Evolutionary conservation across 1,140 invertebrate species (phyloP).

Genomic region (Lethrus apterus): DNA sequence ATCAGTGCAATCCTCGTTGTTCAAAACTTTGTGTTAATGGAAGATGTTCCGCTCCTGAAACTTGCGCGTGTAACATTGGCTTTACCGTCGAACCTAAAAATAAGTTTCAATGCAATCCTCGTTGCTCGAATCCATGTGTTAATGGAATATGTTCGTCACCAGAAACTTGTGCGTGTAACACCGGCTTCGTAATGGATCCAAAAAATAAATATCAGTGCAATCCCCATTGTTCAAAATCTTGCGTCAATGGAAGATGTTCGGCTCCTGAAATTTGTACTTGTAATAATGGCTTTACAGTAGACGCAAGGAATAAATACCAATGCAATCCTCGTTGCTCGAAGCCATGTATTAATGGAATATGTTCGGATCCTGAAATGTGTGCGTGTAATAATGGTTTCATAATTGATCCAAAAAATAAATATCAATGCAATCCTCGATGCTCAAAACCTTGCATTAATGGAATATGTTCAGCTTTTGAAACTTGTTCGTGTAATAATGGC

Average conservation of each 20-base stretch:
- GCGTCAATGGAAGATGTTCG: conserved; percentile 29
- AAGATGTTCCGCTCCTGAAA: conserved; percentile 41
- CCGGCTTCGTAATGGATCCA: conserved; percentile 23
- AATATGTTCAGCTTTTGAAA: conserved; percentile 20
- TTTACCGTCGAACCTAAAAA: conserved; percentile 39
- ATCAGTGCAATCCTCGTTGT: conserved; percentile 47
- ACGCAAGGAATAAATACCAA: conserved; percentile 24
- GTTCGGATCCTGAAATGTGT: conserved; percentile 41
- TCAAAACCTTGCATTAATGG: conserved; percentile 41
- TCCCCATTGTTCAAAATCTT: conserved; percentile 38
- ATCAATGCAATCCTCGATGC: conserved; percentile 47
- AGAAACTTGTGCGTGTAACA: conserved; percentile 46
- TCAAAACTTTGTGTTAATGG: conserved; percentile 41
- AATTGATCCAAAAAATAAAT: not conserved
- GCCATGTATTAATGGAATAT: conserved; percentile 42
- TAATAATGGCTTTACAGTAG: conserved; percentile 19
- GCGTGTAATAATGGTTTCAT: conserved; percentile 32
- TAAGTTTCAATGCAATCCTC: conserved; percentile 18
- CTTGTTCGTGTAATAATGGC: conserved; percentile 8
- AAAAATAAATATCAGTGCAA: conserved; percentile 34
- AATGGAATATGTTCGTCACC: conserved; percentile 47
- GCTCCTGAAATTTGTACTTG: conserved; percentile 31
- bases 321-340: conserved; percentile 41
- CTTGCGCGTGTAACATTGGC: conserved; percentile 44
- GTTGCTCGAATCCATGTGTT: conserved; percentile 25